A percentile compares a stretch with the other conserved stretches of the same genome.
phyloP scores from a whole-genome alignment of 2,888 invertebrate genomes.

The Caenorhabditis angaria region DNA sequence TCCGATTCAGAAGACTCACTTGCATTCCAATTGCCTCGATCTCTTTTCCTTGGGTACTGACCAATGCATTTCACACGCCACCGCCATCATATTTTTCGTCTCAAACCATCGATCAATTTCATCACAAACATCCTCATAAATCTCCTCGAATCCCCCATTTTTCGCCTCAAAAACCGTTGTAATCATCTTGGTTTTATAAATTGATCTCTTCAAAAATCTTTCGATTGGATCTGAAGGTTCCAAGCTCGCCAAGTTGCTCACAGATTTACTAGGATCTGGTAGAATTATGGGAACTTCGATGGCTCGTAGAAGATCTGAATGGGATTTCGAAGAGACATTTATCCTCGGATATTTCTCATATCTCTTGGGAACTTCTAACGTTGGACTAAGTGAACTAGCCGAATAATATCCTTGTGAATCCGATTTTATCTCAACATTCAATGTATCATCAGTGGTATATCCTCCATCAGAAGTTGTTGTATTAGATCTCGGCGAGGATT shows the following conservation, averaged over 20 bases:
- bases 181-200: slow-evolving; percentile 64
- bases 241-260: not conserved
- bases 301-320: not conserved
- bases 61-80: slow-evolving; percentile 69
- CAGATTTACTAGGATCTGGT: not conserved
- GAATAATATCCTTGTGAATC: slow-evolving; percentile 39
- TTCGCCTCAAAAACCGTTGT: slow-evolving; percentile 67
- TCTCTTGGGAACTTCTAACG: not conserved
- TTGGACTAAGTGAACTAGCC: slow-evolving; percentile 28
- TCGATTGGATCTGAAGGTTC: slow-evolving; percentile 37
- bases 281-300: not conserved
- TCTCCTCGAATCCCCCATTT: slow-evolving; percentile 50
- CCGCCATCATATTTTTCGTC: slow-evolving; percentile 58
- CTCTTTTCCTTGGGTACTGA: slow-evolving; percentile 63
- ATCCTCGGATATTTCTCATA: slow-evolving; percentile 25
- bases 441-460: slow-evolving; percentile 40
- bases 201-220: slow-evolving; percentile 39
- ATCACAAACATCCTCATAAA: slow-evolving; percentile 51
- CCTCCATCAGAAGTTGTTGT: slow-evolving; percentile 19
- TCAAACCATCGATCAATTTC: slow-evolving; percentile 65
- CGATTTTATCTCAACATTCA: slow-evolving; percentile 22
- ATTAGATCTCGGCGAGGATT: not conserved
- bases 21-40: slow-evolving; percentile 55
- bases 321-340: slow-evolving; percentile 10
- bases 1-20: too few relatives aligned